Base-by-base conservation (phyloP, 92 coral and sea anemone genomes). In the Parazoanthus atlanticus region DNA sequence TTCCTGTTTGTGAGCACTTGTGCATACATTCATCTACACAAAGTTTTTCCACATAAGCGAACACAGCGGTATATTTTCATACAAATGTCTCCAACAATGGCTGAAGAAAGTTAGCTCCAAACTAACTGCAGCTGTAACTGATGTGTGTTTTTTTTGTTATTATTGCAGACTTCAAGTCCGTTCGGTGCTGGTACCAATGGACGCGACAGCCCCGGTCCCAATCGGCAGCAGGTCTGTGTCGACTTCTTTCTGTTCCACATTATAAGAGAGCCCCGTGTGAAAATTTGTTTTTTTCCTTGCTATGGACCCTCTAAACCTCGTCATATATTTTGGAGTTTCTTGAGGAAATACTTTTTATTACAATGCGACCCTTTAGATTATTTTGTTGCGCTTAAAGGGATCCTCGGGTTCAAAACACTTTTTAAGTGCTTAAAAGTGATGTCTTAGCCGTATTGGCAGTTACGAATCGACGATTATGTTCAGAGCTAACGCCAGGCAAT, bases 201-300 rank as follows among this genome's bases (percentile, higher is more conserved):
- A 84, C 67, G 78, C 29, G 87, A 84, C 41, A 84, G 87, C 28
- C 93, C 90, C 43, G 90, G 83, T 67, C 91, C 90, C 25, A 58
- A 54, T 78, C 81, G 93, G 43, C 91, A 91, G 41, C 93, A 91
- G 92, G 93, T 91, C 43, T 6, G 71, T n/a, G 26, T 25, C 26
- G 29, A 15, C 28, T 71, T 46, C 21, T 29, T 66, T 65, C 1
- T 73, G 36, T 75, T 9, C 2, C 25, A 33, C 4, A 25, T 29
- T 30, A 17, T 72, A 4, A 30, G 17, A 61, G 9, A 61, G 28
- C n/a, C 69, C 69, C 26, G 8, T 23, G 3, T 8, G 9, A 12
- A 61, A 61, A 23, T 25, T 21, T 0, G 25, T 41, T 38, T 80
- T 38, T 80, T 58, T 0, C 47, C 23, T 30, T 33, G 21, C 67